Evolutionary conservation across 2,113 vertebrate genomes (phyloP).

Genomic region (Promerops cafer): DNA sequence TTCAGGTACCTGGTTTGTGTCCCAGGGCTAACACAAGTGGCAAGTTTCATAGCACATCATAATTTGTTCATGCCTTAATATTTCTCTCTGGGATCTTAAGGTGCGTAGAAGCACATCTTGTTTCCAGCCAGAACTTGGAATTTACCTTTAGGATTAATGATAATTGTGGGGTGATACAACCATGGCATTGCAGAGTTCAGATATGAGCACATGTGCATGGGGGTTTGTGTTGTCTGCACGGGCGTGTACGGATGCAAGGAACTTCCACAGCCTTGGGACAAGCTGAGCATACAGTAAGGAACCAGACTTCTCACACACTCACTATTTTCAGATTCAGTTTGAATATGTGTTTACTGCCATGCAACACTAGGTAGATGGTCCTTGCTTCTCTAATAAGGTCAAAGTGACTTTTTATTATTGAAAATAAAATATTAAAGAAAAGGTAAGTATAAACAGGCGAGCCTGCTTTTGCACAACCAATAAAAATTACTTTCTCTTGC

Average conservation of each 20-base stretch:
- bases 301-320: background rate
- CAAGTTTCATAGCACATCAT: background rate
- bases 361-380: background rate
- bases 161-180: too few relatives aligned
- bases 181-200: background rate
- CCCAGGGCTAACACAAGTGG: background rate
- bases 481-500: background rate
- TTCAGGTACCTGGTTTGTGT: background rate
- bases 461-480: background rate
- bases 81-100: background rate
- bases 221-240: background rate
- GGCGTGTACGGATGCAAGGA: accelerated
- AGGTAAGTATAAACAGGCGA: background rate
- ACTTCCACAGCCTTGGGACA: background rate
- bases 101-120: background rate
- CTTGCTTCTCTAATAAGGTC: background rate
- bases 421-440: background rate
- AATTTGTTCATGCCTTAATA: background rate
- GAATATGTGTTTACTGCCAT: background rate
- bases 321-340: background rate
- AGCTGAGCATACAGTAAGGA: background rate
- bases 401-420: background rate
- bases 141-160: background rate
- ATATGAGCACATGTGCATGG: accelerated
- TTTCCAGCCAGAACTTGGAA: background rate